Percentiles rank a stretch among this genome's conserved stretches.
phyloP scores from a whole-genome alignment of 2,888 invertebrate species.

The Oscheius sp. region DNA sequence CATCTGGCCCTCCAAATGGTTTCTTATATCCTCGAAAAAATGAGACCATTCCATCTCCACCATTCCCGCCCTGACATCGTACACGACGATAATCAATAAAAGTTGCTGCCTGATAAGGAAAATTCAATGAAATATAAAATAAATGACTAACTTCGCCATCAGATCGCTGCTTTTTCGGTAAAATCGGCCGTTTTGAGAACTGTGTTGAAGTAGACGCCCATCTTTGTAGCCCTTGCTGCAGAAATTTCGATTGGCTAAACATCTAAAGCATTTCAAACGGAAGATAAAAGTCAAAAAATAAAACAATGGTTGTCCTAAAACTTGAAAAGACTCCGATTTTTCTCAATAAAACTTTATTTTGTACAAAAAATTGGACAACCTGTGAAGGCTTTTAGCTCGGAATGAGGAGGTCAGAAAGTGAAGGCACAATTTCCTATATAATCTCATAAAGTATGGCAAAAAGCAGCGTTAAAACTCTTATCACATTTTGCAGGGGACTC shows the following conservation, averaged over 20 bases:
- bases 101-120: constrained; percentile 40
- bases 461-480: too few relatives aligned
- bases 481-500: too few relatives aligned
- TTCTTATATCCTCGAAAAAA: constrained; percentile 84
- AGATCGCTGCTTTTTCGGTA: constrained; percentile 47
- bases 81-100: constrained; percentile 64
- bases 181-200: constrained; percentile 39
- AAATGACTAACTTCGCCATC: constrained; percentile 44
- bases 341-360: too few relatives aligned
- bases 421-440: too few relatives aligned
- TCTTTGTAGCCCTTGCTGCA: neutral
- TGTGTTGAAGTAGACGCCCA: constrained; percentile 17
- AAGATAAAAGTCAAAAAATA: neutral
- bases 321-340: too few relatives aligned
- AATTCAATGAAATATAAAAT: neutral
- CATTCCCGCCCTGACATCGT: constrained; percentile 81
- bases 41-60: constrained; percentile 90
- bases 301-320: too few relatives aligned
- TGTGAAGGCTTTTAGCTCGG: too few relatives aligned
- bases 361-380: too few relatives aligned
- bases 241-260: neutral
- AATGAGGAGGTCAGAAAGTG: too few relatives aligned
- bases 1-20: constrained; percentile 90
- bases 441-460: too few relatives aligned
- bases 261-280: neutral